Base-by-base conservation (phyloP, 2,888 invertebrate species). In the Oscheius sp. region DNA sequence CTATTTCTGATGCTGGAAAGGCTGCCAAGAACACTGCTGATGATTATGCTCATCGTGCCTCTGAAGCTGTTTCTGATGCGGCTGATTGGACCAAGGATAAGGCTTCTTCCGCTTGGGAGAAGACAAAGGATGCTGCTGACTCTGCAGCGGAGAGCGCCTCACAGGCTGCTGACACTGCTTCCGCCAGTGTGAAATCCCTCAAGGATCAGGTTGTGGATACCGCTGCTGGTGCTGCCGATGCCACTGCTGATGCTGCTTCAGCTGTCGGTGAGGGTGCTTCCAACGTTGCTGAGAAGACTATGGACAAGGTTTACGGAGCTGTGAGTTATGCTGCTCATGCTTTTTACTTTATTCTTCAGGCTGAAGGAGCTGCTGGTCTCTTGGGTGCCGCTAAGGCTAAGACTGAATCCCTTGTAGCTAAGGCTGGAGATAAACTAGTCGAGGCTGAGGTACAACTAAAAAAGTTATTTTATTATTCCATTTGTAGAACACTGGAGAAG, bases 361-460 rank as follows among this genome's bases (percentile, higher is more conserved):
- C 35, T 18, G 25, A 66, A 18, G 66, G 52, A 29, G 52, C 69
- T 35, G 25, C 55, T 12, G 43, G 25, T 56, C 12, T 53, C 1
- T 18, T 43, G 13, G 56, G 35, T 29, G 55, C 29, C 27, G 69
- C 69, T 21, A 27, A 27, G 29, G 18, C 55, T 5, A 45, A 43
- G 29, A 35, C 35, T 35, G 35, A 35, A 9, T 3, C 3, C 35
- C 3, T 35, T 9, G 35, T 35, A 6, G 3, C 35, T 9, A 35
- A 35, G 35, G 35, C 35, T 35, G 35, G 35, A 35, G 35, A 35
- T 9, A 35, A 35, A 9, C 9, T 35, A 9, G 35, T 35, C 9
- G 49, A 66, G 53, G 52, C 55, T 23, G 68, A 56, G 53, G 68
- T 55, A 25, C 16, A 21, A 21, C 5, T 52, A n/a, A n/a, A n/a